Conservation (phyloP, 2,113 vertebrate genomes). For the Grammomys surdaster region DNA sequence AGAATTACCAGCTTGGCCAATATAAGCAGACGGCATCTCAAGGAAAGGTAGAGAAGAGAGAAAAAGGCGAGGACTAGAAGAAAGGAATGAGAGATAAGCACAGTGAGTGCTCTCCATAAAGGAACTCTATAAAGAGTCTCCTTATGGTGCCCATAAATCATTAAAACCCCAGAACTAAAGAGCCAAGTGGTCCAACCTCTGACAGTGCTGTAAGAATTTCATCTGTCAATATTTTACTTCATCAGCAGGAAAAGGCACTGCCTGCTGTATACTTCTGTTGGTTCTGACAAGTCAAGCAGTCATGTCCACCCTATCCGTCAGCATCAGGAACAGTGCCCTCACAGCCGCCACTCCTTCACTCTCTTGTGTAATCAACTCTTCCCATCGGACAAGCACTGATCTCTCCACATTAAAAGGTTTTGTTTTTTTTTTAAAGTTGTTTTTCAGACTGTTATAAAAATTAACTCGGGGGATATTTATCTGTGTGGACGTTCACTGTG, state of each 20-base stretch:
- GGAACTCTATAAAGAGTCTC: neutral
- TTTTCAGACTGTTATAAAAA: neutral
- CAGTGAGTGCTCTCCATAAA: neutral
- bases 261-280: neutral
- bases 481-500: neutral
- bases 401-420: neutral
- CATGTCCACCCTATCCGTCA: no score
- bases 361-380: neutral
- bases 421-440: no score
- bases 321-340: neutral
- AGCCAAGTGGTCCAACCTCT: neutral
- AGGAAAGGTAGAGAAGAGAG: neutral
- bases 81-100: neutral
- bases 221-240: neutral
- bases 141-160: neutral
- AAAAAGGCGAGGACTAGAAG: neutral
- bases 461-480: neutral
- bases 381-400: neutral
- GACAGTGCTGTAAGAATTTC: neutral
- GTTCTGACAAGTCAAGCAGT: neutral
- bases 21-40: neutral
- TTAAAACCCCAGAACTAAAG: neutral
- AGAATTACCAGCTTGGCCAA: neutral
- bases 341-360: rapidly evolving
- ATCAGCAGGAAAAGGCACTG: neutral